phyloP scores from a whole-genome alignment of 2,888 invertebrate genomes.

The Agriopis leucophaearia region DNA sequence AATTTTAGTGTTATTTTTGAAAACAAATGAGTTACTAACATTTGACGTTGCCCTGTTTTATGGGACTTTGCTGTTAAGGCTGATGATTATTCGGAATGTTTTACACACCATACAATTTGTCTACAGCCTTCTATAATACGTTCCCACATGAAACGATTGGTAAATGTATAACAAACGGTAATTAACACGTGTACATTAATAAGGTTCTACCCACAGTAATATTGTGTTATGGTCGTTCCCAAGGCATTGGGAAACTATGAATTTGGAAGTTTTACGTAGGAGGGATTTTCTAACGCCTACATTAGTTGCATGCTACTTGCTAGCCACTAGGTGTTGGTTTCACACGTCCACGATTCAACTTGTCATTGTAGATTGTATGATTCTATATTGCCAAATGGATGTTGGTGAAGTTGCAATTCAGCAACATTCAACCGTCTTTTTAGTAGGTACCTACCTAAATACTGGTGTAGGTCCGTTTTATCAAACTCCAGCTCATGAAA shows the following conservation, averaged over 20 bases:
- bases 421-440: too few species aligned
- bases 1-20: neutral
- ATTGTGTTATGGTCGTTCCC: constrained; percentile 29
- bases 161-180: constrained; percentile 28
- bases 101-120: constrained; percentile 6
- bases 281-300: constrained; percentile 37
- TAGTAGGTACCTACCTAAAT: too few species aligned
- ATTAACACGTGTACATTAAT: constrained; percentile 30
- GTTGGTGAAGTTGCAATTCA: too few species aligned
- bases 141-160: constrained; percentile 29
- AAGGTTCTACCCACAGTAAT: constrained; percentile 27
- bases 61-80: neutral
- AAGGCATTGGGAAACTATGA: constrained; percentile 25
- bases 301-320: neutral
- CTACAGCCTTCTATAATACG: neutral
- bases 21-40: neutral
- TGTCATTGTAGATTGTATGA: too few species aligned
- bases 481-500: too few species aligned
- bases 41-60: too few species aligned
- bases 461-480: too few species aligned
- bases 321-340: neutral
- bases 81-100: neutral
- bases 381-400: too few species aligned
- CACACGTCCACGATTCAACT: neutral
- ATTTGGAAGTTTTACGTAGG: constrained; percentile 38